Evolutionary conservation across 2,888 invertebrate genomes (phyloP).

Genomic region (Cosmopolites sordidus): DNA sequence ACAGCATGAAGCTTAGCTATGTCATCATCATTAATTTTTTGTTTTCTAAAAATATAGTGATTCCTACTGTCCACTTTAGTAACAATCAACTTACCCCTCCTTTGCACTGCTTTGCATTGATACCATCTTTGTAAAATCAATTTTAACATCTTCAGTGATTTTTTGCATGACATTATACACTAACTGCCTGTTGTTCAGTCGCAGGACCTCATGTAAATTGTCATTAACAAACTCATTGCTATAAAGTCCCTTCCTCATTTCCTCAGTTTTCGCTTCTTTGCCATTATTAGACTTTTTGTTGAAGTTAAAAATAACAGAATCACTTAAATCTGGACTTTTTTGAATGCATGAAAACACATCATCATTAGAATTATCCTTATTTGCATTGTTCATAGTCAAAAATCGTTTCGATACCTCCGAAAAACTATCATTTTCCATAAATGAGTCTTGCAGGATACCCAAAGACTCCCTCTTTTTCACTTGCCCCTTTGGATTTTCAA

Average conservation of each 20-base stretch:
- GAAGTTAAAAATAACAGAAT: constrained; percentile 7
- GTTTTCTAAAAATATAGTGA: constrained; percentile 26
- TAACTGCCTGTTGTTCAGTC: constrained; percentile 26
- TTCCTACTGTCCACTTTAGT: constrained; percentile 7
- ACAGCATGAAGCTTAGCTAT: constrained; percentile 28
- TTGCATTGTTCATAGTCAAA: not conserved
- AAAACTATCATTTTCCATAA: constrained; percentile 11
- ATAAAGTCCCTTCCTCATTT: not conserved
- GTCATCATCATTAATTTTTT: constrained; percentile 24
- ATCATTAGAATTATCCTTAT: not conserved
- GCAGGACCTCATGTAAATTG: constrained; percentile 16
- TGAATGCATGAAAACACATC: not conserved
- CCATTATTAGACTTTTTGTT: not conserved
- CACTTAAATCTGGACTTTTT: constrained; percentile 4
- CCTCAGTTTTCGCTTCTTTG: not conserved
- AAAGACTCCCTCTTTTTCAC: constrained; percentile 27
- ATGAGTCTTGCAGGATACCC: constrained; percentile 25
- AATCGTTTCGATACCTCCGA: not conserved
- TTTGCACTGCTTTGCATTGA: constrained; percentile 7
- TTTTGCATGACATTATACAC: constrained; percentile 29
- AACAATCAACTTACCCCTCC: not conserved
- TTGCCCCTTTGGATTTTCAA: constrained; percentile 3
- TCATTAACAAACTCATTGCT: not conserved
- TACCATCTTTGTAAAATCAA: constrained; percentile 22
- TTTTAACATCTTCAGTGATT: constrained; percentile 22